Evolutionary conservation across 2,113 vertebrate species (phyloP), one percentile per base, ranked within the genome.

Genomic region (Nematolebias whitei): DNA sequence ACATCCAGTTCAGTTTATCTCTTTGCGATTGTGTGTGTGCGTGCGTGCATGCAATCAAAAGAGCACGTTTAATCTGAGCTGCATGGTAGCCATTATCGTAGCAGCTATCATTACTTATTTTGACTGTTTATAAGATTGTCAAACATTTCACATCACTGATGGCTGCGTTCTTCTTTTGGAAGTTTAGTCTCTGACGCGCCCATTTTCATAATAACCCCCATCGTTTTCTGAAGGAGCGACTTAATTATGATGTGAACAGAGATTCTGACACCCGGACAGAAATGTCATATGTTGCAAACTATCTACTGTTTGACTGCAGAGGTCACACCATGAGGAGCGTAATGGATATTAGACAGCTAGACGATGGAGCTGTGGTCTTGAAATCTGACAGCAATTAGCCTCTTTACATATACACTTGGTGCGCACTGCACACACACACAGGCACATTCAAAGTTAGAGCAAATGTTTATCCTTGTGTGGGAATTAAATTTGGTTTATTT

Each of bases 361-460:
- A 84, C 71, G 58, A 79, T 78, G 78, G 58, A 71, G 82, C 80
- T 84, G 82, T 73, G 77, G 70, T 79, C 71, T 83, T 76, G 77
- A 79, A 84, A 89, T 88, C 87, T 89, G 89, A 91, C 87, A 90
- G 86, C 84, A 89, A 88, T 90, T 87, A 89, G 85, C 70, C 70
- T 82, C 63, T 76, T 81, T 68, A 79, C 67, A 83, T 80, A 87
- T 75, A 87, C 83, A 88, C 55, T 73, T 38, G 60, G 44, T 78
- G 68, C 3, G 7, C 69, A 19, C 56, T 63, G 52, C 59, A 77
- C 66, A 54, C 56, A 54, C 56, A 62, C 67, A 64, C 13, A 39
- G 11, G 22, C 67, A 22, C 59, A 50, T 59, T 45, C 51, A 45
- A 16, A 53, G 58, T 23, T 55, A 76, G 57, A 82, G 75, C 75